Conservation (phyloP, 35 echinoderm and acorn worm genomes). For the Lytechinus variegatus region DNA sequence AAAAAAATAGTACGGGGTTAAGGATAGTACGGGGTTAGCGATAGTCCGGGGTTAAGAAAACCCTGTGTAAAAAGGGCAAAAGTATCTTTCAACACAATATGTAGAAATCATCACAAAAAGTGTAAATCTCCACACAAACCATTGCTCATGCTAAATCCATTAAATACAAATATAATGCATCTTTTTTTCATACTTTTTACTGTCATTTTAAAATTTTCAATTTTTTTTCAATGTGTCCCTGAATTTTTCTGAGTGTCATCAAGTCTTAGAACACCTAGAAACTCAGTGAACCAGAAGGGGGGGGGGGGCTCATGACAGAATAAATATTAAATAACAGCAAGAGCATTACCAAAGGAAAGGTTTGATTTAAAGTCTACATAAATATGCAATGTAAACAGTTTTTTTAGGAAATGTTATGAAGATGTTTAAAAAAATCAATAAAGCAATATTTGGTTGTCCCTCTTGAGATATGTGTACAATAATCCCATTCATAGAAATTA, state of each 20-base stretch:
- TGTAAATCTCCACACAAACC: background rate
- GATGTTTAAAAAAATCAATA: background rate
- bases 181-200: background rate
- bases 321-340: too few species aligned
- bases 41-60: too few species aligned
- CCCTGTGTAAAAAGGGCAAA: too few species aligned
- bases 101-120: background rate
- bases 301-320: too few species aligned
- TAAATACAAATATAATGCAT: background rate
- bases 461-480: too few species aligned
- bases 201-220: background rate
- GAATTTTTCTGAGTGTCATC: background rate
- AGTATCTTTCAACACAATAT: background rate
- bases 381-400: too few species aligned
- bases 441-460: background rate
- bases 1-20: too few species aligned
- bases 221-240: background rate
- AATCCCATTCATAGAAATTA: too few species aligned
- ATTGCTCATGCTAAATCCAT: background rate
- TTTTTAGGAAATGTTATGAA: too few species aligned
- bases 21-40: too few species aligned
- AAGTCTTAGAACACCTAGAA: background rate
- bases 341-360: too few species aligned
- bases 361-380: too few species aligned
- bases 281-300: background rate